Percentiles rank a stretch among this genome's conserved stretches.
Evolutionary conservation across 1,140 invertebrate species (phyloP).

Genomic region (Drosophila parvula): DNA sequence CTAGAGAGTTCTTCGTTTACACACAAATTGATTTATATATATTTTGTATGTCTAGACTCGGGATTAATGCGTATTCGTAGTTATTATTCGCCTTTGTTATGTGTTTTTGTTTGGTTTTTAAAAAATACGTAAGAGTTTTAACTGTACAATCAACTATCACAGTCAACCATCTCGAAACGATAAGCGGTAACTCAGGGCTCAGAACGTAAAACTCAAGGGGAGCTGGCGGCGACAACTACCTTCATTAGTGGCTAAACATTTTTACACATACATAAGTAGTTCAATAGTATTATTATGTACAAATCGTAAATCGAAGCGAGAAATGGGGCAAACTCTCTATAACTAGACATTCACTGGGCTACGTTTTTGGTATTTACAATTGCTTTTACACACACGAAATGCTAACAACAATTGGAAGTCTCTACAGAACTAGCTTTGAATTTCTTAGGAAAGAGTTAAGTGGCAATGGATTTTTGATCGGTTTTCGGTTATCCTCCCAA

Average conservation of each 20-base stretch:
- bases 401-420: conserved; percentile 49
- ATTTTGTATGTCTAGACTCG: conserved; percentile 34
- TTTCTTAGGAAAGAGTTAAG: conserved; percentile 11
- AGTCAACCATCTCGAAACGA: conserved; percentile 82
- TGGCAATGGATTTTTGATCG: conserved; percentile 1
- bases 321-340: conserved; percentile 37
- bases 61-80: conserved; percentile 32
- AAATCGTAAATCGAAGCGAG: conserved; percentile 46
- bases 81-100: conserved; percentile 43
- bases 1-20: conserved; percentile 27
- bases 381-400: conserved; percentile 46
- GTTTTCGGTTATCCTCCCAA: conserved; percentile 11
- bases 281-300: conserved; percentile 31
- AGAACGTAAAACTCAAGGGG: neutral
- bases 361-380: conserved; percentile 58
- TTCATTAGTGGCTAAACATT: conserved; percentile 26
- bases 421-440: conserved; percentile 36
- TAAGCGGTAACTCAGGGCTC: conserved; percentile 49
- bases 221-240: neutral
- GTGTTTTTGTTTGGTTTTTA: conserved; percentile 38
- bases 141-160: conserved; percentile 84
- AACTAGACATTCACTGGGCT: conserved; percentile 38
- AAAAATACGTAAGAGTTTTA: conserved; percentile 77
- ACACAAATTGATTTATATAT: conserved; percentile 16
- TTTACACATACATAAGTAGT: conserved; percentile 37